A percentile compares a stretch with the other conserved stretches of the same genome.
phyloP scores from a whole-genome alignment of 2,113 vertebrate species.

The Thamnaconus septentrionalis region DNA sequence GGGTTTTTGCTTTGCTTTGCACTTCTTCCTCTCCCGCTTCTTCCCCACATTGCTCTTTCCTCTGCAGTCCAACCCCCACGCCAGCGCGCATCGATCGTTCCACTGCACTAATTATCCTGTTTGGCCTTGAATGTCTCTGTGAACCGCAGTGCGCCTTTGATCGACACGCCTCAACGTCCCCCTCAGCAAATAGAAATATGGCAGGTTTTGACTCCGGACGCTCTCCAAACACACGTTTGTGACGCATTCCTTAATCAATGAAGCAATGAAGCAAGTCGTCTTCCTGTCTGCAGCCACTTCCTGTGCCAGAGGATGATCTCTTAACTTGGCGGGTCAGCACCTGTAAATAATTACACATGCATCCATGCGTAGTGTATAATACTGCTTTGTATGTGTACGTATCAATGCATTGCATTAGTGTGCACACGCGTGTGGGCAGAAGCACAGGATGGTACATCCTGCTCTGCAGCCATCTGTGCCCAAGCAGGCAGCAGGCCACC shows the following conservation, averaged over 20 bases:
- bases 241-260: slow-evolving; percentile 17
- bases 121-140: slow-evolving; percentile 59
- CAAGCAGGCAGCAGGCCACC: slow-evolving; percentile 67
- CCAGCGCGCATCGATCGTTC: slow-evolving; percentile 58
- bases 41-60: slow-evolving; percentile 54
- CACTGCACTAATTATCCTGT: slow-evolving; percentile 64
- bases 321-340: slow-evolving; percentile 18
- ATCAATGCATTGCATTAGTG: slow-evolving; percentile 8
- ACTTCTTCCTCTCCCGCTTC: slow-evolving; percentile 36
- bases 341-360: slow-evolving; percentile 40
- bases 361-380: slow-evolving; percentile 41
- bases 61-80: slow-evolving; percentile 43
- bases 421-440: slow-evolving; percentile 51
- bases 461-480: slow-evolving; percentile 79
- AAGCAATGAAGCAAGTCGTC: neutral
- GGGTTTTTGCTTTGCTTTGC: slow-evolving; percentile 44
- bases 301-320: slow-evolving; percentile 1
- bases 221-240: slow-evolving; percentile 13
- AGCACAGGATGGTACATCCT: slow-evolving; percentile 68
- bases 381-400: slow-evolving; percentile 7
- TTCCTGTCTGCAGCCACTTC: slow-evolving; percentile 13
- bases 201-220: slow-evolving; percentile 18
- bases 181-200: neutral
- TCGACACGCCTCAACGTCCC: slow-evolving; percentile 22
- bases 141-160: slow-evolving; percentile 49